Percentiles rank a stretch among this genome's conserved stretches.
These are phyloP conservation scores for Mixornis gularis DNA, from an alignment of 2,113 vertebrate genomes.

Conservation along the genomic window DNA sequence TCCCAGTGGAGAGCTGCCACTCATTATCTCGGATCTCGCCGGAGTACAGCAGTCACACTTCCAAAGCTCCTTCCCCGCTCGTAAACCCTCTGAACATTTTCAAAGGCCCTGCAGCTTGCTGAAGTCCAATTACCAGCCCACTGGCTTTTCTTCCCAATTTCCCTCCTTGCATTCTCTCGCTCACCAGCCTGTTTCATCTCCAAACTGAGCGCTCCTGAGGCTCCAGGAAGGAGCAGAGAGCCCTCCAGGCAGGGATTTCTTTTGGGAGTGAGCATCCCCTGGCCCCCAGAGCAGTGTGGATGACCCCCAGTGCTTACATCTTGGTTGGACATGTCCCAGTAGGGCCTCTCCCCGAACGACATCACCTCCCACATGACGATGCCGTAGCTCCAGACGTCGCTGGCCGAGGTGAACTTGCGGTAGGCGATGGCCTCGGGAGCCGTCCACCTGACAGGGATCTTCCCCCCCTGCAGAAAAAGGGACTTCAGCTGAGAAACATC, in stretches of 20 bases:
- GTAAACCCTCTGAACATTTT: slow-evolving; percentile 76
- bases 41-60: slow-evolving; percentile 63
- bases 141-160: slow-evolving; percentile 70
- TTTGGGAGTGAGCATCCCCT: not conserved
- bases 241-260: not conserved
- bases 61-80: slow-evolving; percentile 69
- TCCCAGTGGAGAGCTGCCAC: slow-evolving; percentile 64
- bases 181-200: slow-evolving; percentile 59
- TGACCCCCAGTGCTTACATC: slow-evolving; percentile 69
- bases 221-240: not conserved
- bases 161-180: slow-evolving; percentile 59
- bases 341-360: slow-evolving; percentile 82
- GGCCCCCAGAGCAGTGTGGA: not conserved
- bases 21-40: slow-evolving; percentile 73
- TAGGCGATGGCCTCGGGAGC: slow-evolving; percentile 80
- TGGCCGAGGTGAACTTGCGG: slow-evolving; percentile 82
- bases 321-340: slow-evolving; percentile 86
- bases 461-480: slow-evolving; percentile 68
- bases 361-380: slow-evolving; percentile 87
- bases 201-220: not conserved
- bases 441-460: slow-evolving; percentile 82
- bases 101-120: slow-evolving; percentile 71
- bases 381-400: slow-evolving; percentile 80
- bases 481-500: not conserved
- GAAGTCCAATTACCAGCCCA: slow-evolving; percentile 80